A percentile compares a stretch with the other conserved stretches of the same genome.
These are phyloP conservation scores for Kryphioiulus occultus DNA, from an alignment of 2,888 invertebrate species.

Conservation along the genomic window DNA sequence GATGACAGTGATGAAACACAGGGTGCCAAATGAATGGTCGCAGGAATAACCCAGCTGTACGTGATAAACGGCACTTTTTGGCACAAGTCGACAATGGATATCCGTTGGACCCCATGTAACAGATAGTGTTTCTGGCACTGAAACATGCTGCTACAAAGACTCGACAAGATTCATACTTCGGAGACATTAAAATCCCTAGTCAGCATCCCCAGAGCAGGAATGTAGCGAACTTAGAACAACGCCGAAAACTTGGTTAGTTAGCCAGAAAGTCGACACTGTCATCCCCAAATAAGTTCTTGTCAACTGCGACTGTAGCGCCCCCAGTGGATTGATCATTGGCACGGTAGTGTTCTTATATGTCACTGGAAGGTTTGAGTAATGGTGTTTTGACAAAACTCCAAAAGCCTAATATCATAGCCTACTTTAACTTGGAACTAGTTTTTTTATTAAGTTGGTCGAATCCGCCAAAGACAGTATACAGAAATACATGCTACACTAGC, in stretches of 20 bases:
- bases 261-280: not conserved
- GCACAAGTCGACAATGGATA: slow-evolving; percentile 36
- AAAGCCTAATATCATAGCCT: too few species aligned
- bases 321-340: too few species aligned
- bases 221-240: not conserved
- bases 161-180: not conserved
- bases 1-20: slow-evolving; percentile 46
- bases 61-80: slow-evolving; percentile 43
- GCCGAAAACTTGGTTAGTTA: not conserved
- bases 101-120: not conserved
- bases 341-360: too few species aligned
- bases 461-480: too few species aligned
- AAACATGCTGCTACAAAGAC: not conserved
- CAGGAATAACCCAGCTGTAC: not conserved
- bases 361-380: too few species aligned
- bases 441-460: too few species aligned
- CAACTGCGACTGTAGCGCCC: too few species aligned
- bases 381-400: too few species aligned
- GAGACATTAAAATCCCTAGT: not conserved
- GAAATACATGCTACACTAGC: too few species aligned
- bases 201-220: not conserved
- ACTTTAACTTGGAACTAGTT: too few species aligned
- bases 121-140: not conserved
- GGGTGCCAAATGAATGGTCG: slow-evolving; percentile 32
- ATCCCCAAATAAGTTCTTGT: not conserved